A percentile compares a stretch with the other conserved stretches of the same genome.
phyloP scores from a whole-genome alignment of 2,113 vertebrate genomes.

The Equus przewalskii region DNA sequence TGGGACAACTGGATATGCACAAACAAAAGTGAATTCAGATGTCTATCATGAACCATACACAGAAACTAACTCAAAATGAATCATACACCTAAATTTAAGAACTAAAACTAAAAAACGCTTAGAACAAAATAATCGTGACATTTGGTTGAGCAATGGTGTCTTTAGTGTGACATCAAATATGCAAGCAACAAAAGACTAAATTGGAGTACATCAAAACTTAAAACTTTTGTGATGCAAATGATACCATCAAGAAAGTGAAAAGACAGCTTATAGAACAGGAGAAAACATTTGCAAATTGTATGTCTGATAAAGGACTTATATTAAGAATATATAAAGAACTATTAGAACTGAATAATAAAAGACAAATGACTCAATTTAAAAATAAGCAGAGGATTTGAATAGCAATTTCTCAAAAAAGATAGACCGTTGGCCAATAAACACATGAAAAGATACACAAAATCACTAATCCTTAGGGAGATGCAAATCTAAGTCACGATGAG shows the following conservation, averaged over 20 bases:
- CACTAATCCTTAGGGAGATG: not conserved
- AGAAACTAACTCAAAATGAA: not conserved
- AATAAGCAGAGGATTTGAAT: not conserved
- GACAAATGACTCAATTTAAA: conserved; percentile 7
- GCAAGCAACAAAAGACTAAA: not conserved
- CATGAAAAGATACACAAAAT: not conserved
- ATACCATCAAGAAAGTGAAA: not conserved
- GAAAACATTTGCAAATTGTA: not conserved
- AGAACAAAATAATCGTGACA: not conserved
- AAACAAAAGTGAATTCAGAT: not conserved
- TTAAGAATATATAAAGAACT: not conserved
- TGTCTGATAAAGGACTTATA: not conserved
- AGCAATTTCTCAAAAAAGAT: not conserved
- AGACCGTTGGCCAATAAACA: not conserved
- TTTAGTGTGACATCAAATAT: not conserved
- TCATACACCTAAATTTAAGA: not conserved
- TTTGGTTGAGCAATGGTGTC: not conserved
- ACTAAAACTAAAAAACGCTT: not conserved
- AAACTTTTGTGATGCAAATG: not conserved
- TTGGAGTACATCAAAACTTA: not conserved
- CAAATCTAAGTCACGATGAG: not conserved
- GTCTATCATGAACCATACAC: too few species aligned
- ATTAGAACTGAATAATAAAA: not conserved
- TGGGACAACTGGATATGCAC: not conserved
- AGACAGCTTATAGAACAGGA: not conserved